phyloP scores from a whole-genome alignment of 1,140 invertebrate species.

The Philotrypesis tridentata region DNA sequence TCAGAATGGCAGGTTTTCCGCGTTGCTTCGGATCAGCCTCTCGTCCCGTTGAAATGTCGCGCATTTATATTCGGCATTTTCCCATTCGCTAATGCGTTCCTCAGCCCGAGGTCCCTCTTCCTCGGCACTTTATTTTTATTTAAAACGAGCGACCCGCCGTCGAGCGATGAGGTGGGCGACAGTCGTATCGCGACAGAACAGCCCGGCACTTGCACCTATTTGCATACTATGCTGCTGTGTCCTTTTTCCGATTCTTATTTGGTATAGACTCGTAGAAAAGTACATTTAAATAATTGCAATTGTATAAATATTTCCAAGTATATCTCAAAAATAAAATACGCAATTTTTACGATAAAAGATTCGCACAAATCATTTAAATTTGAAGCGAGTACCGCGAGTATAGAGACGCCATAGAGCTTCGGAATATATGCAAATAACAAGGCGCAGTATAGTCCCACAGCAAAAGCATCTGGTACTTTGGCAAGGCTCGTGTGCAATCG shows the following conservation, averaged over 20 bases:
- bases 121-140: constrained; percentile 72
- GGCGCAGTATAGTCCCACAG: too few relatives aligned
- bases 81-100: constrained; percentile 70
- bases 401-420: not conserved
- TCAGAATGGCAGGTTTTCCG: constrained; percentile 13
- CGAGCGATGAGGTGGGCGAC: constrained; percentile 42
- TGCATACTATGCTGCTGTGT: not conserved
- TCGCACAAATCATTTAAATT: not conserved
- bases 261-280: too few relatives aligned
- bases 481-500: constrained; percentile 30
- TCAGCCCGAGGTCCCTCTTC: constrained; percentile 57
- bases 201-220: not conserved
- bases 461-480: not conserved
- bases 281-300: too few relatives aligned
- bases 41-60: constrained; percentile 35
- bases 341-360: too few relatives aligned
- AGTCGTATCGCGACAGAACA: not conserved
- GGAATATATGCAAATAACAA: not conserved
- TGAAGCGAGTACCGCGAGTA: too few relatives aligned
- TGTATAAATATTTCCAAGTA: too few relatives aligned
- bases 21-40: not conserved
- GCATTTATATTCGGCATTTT: constrained; percentile 49
- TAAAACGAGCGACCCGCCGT: constrained; percentile 61
- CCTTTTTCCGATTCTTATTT: not conserved
- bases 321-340: too few relatives aligned